phyloP scores from a whole-genome alignment of 1,140 invertebrate genomes.

The Eriosoma lanigerum region DNA sequence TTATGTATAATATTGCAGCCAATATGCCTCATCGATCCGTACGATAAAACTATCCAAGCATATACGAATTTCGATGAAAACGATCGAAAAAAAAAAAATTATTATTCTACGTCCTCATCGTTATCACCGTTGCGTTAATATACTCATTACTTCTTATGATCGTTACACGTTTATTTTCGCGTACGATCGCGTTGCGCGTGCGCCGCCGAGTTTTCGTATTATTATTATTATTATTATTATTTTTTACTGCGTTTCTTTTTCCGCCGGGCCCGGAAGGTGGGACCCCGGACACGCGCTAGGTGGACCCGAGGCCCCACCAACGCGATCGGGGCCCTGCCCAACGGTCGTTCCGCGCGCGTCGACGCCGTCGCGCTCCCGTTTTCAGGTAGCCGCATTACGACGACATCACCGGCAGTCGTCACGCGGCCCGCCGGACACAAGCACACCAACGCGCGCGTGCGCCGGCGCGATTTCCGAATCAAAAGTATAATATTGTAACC shows the following conservation, averaged over 20 bases:
- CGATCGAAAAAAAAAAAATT: too few relatives aligned
- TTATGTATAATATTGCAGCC: too few relatives aligned
- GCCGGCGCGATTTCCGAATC: not conserved
- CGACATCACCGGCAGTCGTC: slow-evolving; percentile 42
- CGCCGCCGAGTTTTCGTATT: too few relatives aligned
- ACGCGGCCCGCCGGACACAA: slow-evolving; percentile 46
- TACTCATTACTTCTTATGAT: too few relatives aligned
- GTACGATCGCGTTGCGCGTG: slow-evolving; percentile 16
- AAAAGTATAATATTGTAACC: not conserved
- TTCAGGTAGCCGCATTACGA: slow-evolving; percentile 34
- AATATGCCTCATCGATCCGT: too few relatives aligned
- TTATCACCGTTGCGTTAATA: too few relatives aligned
- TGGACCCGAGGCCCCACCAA: slow-evolving; percentile 49
- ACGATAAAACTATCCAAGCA: too few relatives aligned
- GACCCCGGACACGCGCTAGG: slow-evolving; percentile 48
- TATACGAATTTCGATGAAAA: too few relatives aligned
- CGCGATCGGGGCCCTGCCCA: slow-evolving; percentile 43
- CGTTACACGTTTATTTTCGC: not conserved
- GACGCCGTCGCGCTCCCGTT: slow-evolving; percentile 30
- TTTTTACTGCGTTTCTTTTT: too few relatives aligned
- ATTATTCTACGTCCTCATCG: too few relatives aligned
- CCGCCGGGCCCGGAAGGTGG: slow-evolving; percentile 46
- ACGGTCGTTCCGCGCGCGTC: not conserved
- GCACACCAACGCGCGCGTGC: not conserved
- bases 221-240: too few relatives aligned